Conservation (phyloP, 2,888 invertebrate species). For the Ennomos fuscantarius region DNA sequence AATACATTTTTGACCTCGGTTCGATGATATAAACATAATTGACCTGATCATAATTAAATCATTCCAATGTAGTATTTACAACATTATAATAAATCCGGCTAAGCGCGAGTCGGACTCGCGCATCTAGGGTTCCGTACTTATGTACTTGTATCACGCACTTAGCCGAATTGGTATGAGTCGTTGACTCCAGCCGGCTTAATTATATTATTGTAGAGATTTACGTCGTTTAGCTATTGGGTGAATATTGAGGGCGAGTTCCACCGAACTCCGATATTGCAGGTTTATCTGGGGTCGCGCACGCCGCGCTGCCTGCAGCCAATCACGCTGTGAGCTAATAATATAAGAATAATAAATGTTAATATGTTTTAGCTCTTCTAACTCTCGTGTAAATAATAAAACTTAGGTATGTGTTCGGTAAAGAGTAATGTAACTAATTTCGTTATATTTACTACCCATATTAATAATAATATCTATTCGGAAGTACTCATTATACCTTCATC, state of each 20-base stretch:
- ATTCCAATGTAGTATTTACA: constrained; percentile 19
- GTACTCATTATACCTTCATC: no score
- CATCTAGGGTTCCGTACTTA: no score
- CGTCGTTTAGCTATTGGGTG: constrained; percentile 48
- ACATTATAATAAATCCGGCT: constrained; percentile 1
- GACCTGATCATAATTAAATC: constrained; percentile 7
- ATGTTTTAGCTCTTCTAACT: no score
- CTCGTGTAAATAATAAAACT: no score
- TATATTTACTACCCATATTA: no score
- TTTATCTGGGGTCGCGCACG: constrained; percentile 72
- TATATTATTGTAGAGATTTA: constrained; percentile 39
- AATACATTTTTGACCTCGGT: constrained; percentile 18
- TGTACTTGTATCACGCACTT: no score
- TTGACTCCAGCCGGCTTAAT: constrained; percentile 48
- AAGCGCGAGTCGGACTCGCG: no score
- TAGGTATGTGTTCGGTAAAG: no score
- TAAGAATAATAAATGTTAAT: constrained; percentile 4
- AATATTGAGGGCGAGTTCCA: constrained; percentile 62
- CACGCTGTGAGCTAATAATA: constrained; percentile 38
- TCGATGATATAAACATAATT: constrained; percentile 3
- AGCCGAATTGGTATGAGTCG: constrained; percentile 43
- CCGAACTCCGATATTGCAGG: constrained; percentile 65
- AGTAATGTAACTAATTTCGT: no score
- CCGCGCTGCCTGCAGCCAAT: constrained; percentile 49
- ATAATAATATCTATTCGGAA: no score